A percentile compares a stretch with the other conserved stretches of the same genome.
Conservation (phyloP, 1,140 invertebrate genomes). For the Microplitis mediator region DNA sequence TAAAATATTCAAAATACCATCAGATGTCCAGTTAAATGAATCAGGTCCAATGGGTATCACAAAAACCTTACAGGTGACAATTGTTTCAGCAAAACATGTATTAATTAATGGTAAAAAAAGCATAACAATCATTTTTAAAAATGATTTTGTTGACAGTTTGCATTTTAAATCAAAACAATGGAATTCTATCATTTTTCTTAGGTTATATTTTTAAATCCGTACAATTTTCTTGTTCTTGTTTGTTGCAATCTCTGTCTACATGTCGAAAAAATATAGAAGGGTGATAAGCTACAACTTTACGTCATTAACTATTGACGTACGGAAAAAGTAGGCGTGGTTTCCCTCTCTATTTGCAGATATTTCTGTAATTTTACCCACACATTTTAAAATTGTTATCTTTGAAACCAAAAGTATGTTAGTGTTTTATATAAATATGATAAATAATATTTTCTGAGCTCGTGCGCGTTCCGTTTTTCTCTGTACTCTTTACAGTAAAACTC, state of each 20-base stretch:
- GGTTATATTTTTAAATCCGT: too few relatives aligned
- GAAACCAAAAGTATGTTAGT: background rate
- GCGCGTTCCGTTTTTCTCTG: background rate
- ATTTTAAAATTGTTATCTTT: background rate
- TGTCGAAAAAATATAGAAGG: background rate
- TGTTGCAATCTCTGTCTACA: too few relatives aligned
- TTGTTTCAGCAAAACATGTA: conserved; percentile 46
- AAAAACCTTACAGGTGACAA: conserved; percentile 61
- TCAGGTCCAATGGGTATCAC: conserved; percentile 60
- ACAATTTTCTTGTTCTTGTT: background rate
- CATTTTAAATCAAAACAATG: background rate
- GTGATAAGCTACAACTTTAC: conserved; percentile 19
- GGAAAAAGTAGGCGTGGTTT: conserved; percentile 39
- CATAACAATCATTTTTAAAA: conserved; percentile 28
- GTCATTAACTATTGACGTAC: conserved; percentile 43
- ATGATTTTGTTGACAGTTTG: background rate
- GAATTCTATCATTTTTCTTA: background rate
- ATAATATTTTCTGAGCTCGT: background rate
- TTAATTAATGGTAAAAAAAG: conserved; percentile 30
- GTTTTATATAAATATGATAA: background rate
- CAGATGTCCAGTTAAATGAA: conserved; percentile 60
- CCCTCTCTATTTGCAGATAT: background rate
- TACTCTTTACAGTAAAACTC: background rate
- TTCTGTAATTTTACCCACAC: background rate
- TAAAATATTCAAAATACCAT: conserved; percentile 43